phyloP scores from a whole-genome alignment of 1,140 invertebrate genomes.

The Choristoneura fumiferana region DNA sequence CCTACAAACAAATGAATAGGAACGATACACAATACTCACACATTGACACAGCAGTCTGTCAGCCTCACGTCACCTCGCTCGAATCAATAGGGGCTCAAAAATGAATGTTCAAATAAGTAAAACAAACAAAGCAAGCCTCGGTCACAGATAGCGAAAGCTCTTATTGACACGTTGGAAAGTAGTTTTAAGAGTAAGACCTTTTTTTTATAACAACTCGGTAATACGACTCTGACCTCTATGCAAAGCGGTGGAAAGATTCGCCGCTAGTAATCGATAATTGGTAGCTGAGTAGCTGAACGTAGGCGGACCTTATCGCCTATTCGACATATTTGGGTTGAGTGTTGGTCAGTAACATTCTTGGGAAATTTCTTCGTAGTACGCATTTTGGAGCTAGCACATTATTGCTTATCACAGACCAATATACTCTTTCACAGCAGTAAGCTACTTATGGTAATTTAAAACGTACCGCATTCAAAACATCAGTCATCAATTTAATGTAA shows the following conservation, averaged over 20 bases:
- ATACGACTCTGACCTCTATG: constrained; percentile 23
- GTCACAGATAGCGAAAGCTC: constrained; percentile 72
- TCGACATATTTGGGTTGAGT: constrained; percentile 45
- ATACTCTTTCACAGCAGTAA: too few relatives aligned
- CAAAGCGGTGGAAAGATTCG: constrained; percentile 12
- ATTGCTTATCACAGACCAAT: too few relatives aligned
- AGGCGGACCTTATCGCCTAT: constrained; percentile 41
- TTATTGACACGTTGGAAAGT: constrained; percentile 73
- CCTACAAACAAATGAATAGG: too few relatives aligned
- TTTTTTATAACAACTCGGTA: constrained; percentile 21
- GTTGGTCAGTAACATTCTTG: constrained; percentile 30
- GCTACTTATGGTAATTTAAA: too few relatives aligned
- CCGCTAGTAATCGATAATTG: background rate
- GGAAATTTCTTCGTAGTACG: constrained; percentile 24
- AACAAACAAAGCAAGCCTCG: constrained; percentile 56
- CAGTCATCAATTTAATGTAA: too few relatives aligned
- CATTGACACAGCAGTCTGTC: too few relatives aligned
- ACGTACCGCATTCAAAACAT: too few relatives aligned
- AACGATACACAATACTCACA: background rate
- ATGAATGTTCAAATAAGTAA: constrained; percentile 56
- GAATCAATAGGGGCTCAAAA: constrained; percentile 30
- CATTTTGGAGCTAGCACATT: background rate
- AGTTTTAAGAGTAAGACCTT: constrained; percentile 33
- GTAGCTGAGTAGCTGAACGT: constrained; percentile 26
- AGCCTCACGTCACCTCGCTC: constrained; percentile 24